These are phyloP conservation scores for Columba livia DNA, from an alignment of 2,113 vertebrate genomes.

Conservation along the genomic window DNA sequence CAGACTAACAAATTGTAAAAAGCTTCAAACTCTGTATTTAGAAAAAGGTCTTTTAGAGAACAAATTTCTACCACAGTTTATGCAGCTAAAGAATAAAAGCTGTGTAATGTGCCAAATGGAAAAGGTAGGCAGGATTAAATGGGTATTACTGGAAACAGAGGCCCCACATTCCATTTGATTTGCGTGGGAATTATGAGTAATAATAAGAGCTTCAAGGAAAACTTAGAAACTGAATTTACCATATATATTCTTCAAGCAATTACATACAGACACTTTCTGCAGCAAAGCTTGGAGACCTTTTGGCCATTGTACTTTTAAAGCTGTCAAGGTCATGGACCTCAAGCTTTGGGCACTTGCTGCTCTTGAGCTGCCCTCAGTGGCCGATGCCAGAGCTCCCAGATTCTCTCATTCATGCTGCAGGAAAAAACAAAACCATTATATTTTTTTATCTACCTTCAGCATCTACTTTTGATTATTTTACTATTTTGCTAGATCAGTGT, in stretches of 20 bases:
- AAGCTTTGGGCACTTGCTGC: rapidly evolving
- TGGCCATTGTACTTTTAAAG: background rate
- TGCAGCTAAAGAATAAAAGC: background rate
- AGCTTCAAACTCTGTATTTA: background rate
- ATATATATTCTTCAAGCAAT: background rate
- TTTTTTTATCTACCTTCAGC: background rate
- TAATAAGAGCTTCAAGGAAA: background rate
- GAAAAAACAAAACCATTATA: background rate
- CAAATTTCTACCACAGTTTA: background rate
- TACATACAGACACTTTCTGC: background rate
- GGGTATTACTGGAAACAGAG: background rate
- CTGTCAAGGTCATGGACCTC: rapidly evolving
- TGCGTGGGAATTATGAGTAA: background rate
- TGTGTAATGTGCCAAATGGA: background rate
- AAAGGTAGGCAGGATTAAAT: background rate
- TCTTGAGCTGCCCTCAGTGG: background rate
- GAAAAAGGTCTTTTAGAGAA: background rate
- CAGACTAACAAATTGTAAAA: background rate
- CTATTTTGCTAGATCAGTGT: background rate
- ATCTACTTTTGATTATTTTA: background rate
- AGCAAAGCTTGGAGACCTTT: background rate
- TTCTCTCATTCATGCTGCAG: background rate
- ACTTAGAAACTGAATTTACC: background rate
- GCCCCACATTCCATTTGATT: background rate
- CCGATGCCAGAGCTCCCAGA: background rate